Evolutionary conservation across 1,140 invertebrate species (phyloP), one percentile per base, ranked within the genome.

Genomic region (Drosophila mayri): DNA sequence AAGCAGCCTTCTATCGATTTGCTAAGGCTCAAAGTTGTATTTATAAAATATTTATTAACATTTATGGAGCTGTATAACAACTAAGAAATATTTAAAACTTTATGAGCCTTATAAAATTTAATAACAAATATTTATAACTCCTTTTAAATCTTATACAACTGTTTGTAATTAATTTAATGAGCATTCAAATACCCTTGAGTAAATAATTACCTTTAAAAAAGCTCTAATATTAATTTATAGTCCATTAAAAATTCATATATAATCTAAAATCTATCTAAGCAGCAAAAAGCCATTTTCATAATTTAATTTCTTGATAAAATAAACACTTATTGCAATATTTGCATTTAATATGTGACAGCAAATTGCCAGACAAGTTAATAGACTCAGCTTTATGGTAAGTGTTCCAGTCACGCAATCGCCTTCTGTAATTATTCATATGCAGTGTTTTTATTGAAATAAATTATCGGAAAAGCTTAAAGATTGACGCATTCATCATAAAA

Each of bases 341-440:
- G 22, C 54, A 38, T 57, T n/a, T 40, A 8, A 44, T 59, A 59
- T 44, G 25, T n/a, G 10, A 66, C n/a, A 28, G 62, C 62, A 67
- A 68, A 68, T 35, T 4, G 12, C 47, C 1, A 2, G 37, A 67
- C 44, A 68, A 52, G 28, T 43, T 68, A 49, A 52, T 68, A 54
- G 62, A 52, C 66, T 50, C 30, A n/a, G 11, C 46, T 28, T 8
- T 28, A 25, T 25, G 25, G 25, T 25, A 67, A 41, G 32, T 22
- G 37, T 18, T 54, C 6, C 0, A 52, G 18, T 25, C 66, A 68
- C 46, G 66, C 66, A 52, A 68, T 41, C 22, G 10, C 8, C 14
- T 43, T 1, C 11, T 1, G 12, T 40, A 52, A 66, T 35, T 65
- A 47, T 22, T n/a, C 22, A 22, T 40, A 64, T 64, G 6, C 43